Percentiles rank a stretch among this genome's conserved stretches.
These are phyloP conservation scores for Eublepharis macularius DNA, from an alignment of 2,113 vertebrate species.

Conservation along the genomic window DNA sequence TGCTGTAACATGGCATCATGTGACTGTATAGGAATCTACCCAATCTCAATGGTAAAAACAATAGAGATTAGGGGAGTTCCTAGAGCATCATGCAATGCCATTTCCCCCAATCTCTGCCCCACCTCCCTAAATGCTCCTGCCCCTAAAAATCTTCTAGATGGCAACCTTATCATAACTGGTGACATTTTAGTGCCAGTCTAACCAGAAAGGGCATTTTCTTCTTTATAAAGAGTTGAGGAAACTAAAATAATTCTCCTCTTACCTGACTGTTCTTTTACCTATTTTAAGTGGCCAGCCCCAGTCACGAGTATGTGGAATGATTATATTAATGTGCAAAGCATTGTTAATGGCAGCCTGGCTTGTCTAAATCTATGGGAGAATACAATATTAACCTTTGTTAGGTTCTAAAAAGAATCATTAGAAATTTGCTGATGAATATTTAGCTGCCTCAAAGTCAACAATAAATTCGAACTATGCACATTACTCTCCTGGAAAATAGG, in stretches of 20 bases:
- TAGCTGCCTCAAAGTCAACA: slow-evolving; percentile 37
- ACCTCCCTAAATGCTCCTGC: too few relatives aligned
- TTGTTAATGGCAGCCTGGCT: background rate
- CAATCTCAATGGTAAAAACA: too few relatives aligned
- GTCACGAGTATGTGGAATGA: background rate
- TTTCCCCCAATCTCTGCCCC: too few relatives aligned
- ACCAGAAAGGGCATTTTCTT: too few relatives aligned
- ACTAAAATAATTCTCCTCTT: background rate
- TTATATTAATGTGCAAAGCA: slow-evolving; percentile 6
- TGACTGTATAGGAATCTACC: too few relatives aligned
- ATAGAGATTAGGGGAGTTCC: too few relatives aligned
- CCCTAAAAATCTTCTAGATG: too few relatives aligned
- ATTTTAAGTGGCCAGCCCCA: background rate
- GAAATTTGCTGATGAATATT: slow-evolving; percentile 53
- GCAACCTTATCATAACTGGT: too few relatives aligned
- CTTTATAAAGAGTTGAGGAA: background rate
- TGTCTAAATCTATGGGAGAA: slow-evolving; percentile 24
- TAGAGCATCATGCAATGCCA: too few relatives aligned
- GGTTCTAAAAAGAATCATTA: slow-evolving; percentile 35
- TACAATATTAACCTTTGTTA: slow-evolving; percentile 30
- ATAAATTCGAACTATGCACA: slow-evolving; percentile 9
- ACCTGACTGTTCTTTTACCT: background rate
- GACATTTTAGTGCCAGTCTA: too few relatives aligned
- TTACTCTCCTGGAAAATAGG: slow-evolving; percentile 48
- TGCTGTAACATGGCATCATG: too few relatives aligned